Conservation (phyloP, 1,140 invertebrate species). For the Drosophila ambigua region DNA sequence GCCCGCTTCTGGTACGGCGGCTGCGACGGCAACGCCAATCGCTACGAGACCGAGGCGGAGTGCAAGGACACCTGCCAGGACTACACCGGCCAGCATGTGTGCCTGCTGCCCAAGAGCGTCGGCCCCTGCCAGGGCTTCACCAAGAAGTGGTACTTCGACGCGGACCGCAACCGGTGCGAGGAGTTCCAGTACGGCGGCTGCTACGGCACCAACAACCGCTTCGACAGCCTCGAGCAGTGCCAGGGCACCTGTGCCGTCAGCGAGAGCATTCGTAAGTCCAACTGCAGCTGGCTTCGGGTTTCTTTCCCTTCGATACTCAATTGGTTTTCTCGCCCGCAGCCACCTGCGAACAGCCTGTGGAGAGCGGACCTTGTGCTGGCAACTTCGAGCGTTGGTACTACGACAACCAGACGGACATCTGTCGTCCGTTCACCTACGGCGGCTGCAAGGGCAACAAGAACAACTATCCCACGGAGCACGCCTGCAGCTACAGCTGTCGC, state of each 20-base stretch:
- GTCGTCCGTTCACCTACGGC: constrained; percentile 92
- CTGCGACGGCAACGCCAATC: constrained; percentile 95
- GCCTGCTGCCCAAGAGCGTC: constrained; percentile 91
- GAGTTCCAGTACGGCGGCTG: constrained; percentile 94
- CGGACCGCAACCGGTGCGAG: constrained; percentile 88
- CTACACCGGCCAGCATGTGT: constrained; percentile 92
- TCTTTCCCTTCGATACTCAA: not conserved
- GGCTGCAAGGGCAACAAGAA: constrained; percentile 96
- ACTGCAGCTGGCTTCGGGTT: not conserved
- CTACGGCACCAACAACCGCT: constrained; percentile 95
- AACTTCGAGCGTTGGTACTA: constrained; percentile 93
- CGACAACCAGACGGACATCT: constrained; percentile 88
- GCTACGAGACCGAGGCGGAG: constrained; percentile 93
- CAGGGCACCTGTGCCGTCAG: constrained; percentile 90
- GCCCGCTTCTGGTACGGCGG: constrained; percentile 97
- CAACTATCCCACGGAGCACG: constrained; percentile 91
- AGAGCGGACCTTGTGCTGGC: constrained; percentile 93
- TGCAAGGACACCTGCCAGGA: constrained; percentile 94
- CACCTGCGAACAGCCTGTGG: constrained; percentile 90
- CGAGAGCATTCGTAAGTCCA: constrained; percentile 87
- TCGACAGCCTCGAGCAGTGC: constrained; percentile 93
- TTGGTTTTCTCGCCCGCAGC: constrained; percentile 85
- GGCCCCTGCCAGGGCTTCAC: constrained; percentile 93
- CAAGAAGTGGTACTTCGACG: constrained; percentile 93
- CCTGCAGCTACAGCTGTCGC: constrained; percentile 91